Evolutionary conservation across 2,113 vertebrate genomes (phyloP).

Genomic region (Apodemus speciosus): DNA sequence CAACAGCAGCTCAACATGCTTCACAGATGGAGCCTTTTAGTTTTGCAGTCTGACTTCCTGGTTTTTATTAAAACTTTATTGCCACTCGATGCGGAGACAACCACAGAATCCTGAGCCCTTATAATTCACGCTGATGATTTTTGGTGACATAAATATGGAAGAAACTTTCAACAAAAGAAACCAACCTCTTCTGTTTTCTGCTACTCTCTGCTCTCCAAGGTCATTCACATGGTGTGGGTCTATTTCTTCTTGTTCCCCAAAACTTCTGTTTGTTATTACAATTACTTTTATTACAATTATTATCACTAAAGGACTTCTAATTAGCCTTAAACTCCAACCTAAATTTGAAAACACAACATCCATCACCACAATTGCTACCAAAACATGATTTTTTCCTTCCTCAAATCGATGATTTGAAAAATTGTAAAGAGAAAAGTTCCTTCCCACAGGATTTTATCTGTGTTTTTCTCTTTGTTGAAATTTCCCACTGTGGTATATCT

Average conservation of each 20-base stretch:
- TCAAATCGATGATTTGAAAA: neutral
- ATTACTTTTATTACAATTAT: neutral
- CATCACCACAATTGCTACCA: neutral
- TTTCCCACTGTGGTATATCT: neutral
- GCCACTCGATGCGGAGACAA: neutral
- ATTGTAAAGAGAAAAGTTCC: neutral
- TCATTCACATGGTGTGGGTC: neutral
- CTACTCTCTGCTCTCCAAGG: neutral
- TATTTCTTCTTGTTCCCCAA: neutral
- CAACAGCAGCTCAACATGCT: neutral
- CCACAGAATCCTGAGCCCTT: neutral
- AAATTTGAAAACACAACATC: neutral
- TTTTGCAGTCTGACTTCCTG: constrained; percentile 11
- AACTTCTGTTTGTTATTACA: neutral
- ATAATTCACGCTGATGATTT: neutral
- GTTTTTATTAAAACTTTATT: neutral
- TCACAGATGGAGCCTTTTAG: neutral
- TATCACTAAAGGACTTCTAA: neutral
- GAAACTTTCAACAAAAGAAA: neutral
- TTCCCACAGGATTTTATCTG: neutral
- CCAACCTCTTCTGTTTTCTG: neutral
- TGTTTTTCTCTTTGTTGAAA: neutral
- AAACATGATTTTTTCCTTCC: neutral
- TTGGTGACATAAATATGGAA: neutral
- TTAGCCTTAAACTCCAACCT: neutral